Evolutionary conservation across 2,888 invertebrate genomes (phyloP).

Genomic region (Craniophora ligustri): DNA sequence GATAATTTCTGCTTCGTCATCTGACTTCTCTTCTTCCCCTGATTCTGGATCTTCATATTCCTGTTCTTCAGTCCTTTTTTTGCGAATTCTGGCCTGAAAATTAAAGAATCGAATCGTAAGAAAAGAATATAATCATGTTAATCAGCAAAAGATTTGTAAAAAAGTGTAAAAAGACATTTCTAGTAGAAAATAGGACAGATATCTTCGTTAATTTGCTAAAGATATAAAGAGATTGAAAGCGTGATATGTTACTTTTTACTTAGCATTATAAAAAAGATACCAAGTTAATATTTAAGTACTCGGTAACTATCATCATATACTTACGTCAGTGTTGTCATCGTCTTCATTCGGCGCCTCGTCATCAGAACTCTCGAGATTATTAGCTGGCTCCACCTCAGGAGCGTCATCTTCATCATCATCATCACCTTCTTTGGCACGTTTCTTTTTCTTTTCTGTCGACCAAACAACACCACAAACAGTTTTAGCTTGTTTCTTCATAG

Average conservation of each 20-base stretch:
- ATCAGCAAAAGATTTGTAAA: too few species aligned
- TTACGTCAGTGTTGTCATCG: slow-evolving; percentile 84
- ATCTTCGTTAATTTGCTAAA: too few species aligned
- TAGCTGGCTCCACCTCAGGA: slow-evolving; percentile 59
- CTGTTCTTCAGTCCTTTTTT: slow-evolving; percentile 88
- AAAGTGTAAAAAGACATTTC: too few species aligned
- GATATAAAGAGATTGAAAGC: too few species aligned
- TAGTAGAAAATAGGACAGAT: too few species aligned
- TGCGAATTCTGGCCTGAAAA: slow-evolving; percentile 85
- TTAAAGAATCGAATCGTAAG: not conserved
- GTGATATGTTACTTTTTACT: too few species aligned
- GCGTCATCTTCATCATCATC: slow-evolving; percentile 77
- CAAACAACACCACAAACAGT: slow-evolving; percentile 84
- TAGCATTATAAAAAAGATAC: too few species aligned
- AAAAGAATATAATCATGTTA: too few species aligned
- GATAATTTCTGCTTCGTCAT: slow-evolving; percentile 77
- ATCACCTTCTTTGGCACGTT: slow-evolving; percentile 66
- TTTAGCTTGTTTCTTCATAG: slow-evolving; percentile 89
- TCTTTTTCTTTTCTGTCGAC: slow-evolving; percentile 83
- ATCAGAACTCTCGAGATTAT: slow-evolving; percentile 89
- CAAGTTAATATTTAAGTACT: not conserved
- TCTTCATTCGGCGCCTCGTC: slow-evolving; percentile 90
- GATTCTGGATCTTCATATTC: slow-evolving; percentile 91
- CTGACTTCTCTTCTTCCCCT: slow-evolving; percentile 87
- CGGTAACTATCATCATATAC: slow-evolving; percentile 36